A percentile compares a stretch with the other conserved stretches of the same genome.
Evolutionary conservation across 1,140 invertebrate species (phyloP).

Genomic region (Pantala flavescens): DNA sequence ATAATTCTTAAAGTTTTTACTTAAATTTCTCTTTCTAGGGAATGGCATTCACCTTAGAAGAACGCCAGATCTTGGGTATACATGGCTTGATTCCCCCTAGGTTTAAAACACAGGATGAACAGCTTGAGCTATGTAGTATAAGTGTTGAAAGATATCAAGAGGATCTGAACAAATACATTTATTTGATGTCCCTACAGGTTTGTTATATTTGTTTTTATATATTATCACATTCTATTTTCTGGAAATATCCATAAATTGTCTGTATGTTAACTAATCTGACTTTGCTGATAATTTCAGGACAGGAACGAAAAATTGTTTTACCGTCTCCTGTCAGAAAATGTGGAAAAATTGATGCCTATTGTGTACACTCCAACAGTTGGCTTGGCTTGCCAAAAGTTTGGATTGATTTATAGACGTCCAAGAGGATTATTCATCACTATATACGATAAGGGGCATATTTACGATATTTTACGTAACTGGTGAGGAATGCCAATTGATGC

Average conservation of each 20-base stretch:
- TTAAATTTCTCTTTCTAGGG: constrained; percentile 46
- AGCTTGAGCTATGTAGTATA: constrained; percentile 57
- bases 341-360: constrained; percentile 78
- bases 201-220: constrained; percentile 25
- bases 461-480: constrained; percentile 75
- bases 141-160: constrained; percentile 60
- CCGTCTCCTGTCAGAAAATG: constrained; percentile 76
- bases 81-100: constrained; percentile 70
- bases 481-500: constrained; percentile 30
- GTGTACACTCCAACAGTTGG: constrained; percentile 92
- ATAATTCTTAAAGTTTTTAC: too few relatives aligned
- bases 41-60: constrained; percentile 72
- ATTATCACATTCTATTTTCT: too few relatives aligned
- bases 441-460: constrained; percentile 86
- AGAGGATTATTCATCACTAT: constrained; percentile 94
- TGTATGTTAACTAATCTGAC: too few relatives aligned
- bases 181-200: constrained; percentile 60
- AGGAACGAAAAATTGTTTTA: constrained; percentile 89
- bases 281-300: constrained; percentile 45
- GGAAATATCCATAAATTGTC: too few relatives aligned
- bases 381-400: constrained; percentile 90
- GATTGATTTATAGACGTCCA: constrained; percentile 82
- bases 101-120: constrained; percentile 75
- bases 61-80: constrained; percentile 71
- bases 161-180: constrained; percentile 70